Evolutionary conservation across 2,888 invertebrate species (phyloP), one percentile per base, ranked within the genome.

Genomic region (Eupithecia centaureata): DNA sequence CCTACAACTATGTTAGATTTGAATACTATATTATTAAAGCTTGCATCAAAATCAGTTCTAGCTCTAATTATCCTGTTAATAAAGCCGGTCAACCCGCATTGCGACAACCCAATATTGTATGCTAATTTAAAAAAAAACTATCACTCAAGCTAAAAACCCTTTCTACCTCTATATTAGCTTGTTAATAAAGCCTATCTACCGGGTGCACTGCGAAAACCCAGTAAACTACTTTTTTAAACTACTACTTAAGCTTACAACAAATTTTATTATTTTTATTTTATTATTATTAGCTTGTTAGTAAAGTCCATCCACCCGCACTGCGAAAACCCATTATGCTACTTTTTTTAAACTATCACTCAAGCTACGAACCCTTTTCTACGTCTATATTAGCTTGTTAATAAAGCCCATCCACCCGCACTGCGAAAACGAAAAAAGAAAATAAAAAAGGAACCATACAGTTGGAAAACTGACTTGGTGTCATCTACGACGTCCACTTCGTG

Each of bases 401-500:
- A 76, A 76, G 72, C 73, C 61, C 67, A 62, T 58, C n/a, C 5
- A 65, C 27, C 67, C 70, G 62, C 69, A 52, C 56, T 67, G 65
- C 60, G 70, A 73, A 67, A 69, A 61, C 66, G 70, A 75, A 79
- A 80, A 82, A 82, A 76, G 76, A 80, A 84, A 80, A 84, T 85
- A 75, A 83, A 77, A 83, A 85, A 85, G 76, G 67, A 69, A 85
- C 86, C 90, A 85, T 90, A 91, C 90, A 90, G 89, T 90, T 89
- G 89, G 80, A 89, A 91, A 92, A 96, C 97, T 95, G 95, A 98
- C 98, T 98, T 98, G 94, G 98, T 99, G 95, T 99, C 99, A 94
- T 99, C 98, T 83, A 98, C 96, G 86, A 98, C 96, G 92, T 99
- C 99, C 75, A 98, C 97, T 94, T 99, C 99, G 87, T 96, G 96